Evolutionary conservation across 2,888 invertebrate genomes (phyloP), one percentile per base, ranked within the genome.

Genomic region (Alentia gelatinosa): DNA sequence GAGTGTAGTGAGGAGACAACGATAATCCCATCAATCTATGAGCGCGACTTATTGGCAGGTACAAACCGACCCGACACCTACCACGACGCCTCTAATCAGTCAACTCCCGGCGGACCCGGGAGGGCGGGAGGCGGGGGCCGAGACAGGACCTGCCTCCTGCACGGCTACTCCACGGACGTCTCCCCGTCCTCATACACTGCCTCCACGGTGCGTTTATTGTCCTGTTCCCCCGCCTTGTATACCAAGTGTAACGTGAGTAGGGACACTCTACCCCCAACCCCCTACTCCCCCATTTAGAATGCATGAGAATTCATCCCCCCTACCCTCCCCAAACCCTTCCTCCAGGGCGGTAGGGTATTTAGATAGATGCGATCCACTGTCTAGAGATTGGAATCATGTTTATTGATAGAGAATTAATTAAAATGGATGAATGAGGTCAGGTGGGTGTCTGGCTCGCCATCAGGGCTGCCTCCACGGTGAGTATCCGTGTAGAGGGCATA

Each of bases 1-100:
- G 79, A 39, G 37, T 35, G 39, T 33, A 26, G 63, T 23, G 30
- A 33, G 74, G 74, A 30, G 74, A 74, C 3, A 39, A 23, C 15
- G 79, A 79, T 79, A 79, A 79, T 35, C 79, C 26, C 79, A 79
- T 79, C 79, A 79, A 79, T 79, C 79, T n/a, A 7, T 79, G 79
- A 35, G 35, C 35, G 9, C 37, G 35, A 12, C 39, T 7, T 79
- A 79, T 79, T 79, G 79, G 79, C 79, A 79, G 79, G 39, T 79
- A 79, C 79, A 79, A 37, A 79, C 79, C 79, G 79, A 79, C 79
- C 79, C 79, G 15, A 37, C 79, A 79, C 79, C 15, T 19, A 5
- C 37, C 79, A 0, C 35, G 12, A 79, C 79, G 79, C 79, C 15
- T 79, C 79, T 79, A 79, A 79, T 79, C 79, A 79, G 79, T 79